These are phyloP conservation scores for cattle (Bos taurus) DNA, from an alignment of 2,113 vertebrate species.

Conservation along the genomic window DNA sequence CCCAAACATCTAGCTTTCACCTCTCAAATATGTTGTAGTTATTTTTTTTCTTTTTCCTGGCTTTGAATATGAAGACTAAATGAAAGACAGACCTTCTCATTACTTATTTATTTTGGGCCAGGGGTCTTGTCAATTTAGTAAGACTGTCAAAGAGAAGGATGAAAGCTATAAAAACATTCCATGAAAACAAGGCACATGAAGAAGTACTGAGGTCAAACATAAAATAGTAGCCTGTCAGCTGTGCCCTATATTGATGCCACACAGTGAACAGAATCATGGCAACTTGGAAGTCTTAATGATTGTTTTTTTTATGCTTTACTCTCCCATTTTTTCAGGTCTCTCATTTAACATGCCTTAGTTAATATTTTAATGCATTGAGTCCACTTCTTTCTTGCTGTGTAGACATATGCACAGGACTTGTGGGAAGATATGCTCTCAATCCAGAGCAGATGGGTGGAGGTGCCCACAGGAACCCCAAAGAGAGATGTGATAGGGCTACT, in stretches of 20 bases:
- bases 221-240: not conserved
- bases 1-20: not conserved
- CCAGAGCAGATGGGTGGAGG: not conserved
- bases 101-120: slow-evolving; percentile 14
- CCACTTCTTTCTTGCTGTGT: not conserved
- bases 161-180: slow-evolving; percentile 35
- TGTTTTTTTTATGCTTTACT: not conserved
- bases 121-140: not conserved
- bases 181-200: slow-evolving; percentile 4
- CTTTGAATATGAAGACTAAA: slow-evolving; percentile 21
- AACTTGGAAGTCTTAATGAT: not conserved
- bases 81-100: slow-evolving; percentile 13
- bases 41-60: not conserved
- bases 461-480: not conserved
- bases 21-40: not conserved
- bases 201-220: not conserved
- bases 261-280: slow-evolving; percentile 13
- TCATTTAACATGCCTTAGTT: not conserved
- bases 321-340: slow-evolving; percentile 2
- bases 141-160: slow-evolving; percentile 36
- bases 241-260: not conserved
- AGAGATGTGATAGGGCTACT: not conserved
- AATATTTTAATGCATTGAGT: not conserved
- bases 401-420: not conserved
- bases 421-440: not conserved